These are phyloP conservation scores for Synchiropus splendidus DNA, from an alignment of 2,113 vertebrate species.

Conservation along the genomic window DNA sequence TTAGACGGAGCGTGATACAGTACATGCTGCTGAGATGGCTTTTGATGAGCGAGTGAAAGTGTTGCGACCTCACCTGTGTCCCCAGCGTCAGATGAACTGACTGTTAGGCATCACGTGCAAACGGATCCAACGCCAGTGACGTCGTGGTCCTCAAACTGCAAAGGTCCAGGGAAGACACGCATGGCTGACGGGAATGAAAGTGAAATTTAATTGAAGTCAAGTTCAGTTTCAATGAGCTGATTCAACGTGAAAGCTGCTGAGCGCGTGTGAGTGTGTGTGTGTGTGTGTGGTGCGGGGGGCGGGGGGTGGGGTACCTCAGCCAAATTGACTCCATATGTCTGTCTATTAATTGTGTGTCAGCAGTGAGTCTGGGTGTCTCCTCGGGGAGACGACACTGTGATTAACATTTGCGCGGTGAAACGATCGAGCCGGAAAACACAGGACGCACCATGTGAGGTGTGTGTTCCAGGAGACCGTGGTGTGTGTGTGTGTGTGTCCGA, in stretches of 20 bases:
- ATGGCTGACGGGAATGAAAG: constrained; percentile 4
- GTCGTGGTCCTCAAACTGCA: too few species aligned
- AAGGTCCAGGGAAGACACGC: too few species aligned
- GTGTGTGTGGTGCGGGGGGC: constrained; percentile 1
- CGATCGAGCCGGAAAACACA: constrained; percentile 17
- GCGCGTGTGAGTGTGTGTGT: constrained; percentile 12
- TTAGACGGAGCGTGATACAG: too few species aligned
- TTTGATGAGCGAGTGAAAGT: too few species aligned
- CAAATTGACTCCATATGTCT: constrained; percentile 99
- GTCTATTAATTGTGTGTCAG: constrained; percentile 88
- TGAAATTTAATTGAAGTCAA: constrained; percentile 26
- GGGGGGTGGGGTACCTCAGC: constrained; percentile 19
- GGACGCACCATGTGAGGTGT: neutral
- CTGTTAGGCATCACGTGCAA: too few species aligned
- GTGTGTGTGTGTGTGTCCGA: constrained; percentile 5
- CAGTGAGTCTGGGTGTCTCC: constrained; percentile 61
- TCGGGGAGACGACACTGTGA: constrained; percentile 82
- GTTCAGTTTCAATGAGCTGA: constrained; percentile 26
- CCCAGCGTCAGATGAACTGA: too few species aligned
- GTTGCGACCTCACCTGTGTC: too few species aligned
- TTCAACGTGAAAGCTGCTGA: constrained; percentile 25
- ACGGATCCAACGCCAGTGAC: too few species aligned
- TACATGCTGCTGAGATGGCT: too few species aligned
- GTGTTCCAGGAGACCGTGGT: constrained; percentile 12
- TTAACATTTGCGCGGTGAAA: constrained; percentile 68